Conservation (phyloP, 2,888 invertebrate species). For the Flexamia atlantica region DNA sequence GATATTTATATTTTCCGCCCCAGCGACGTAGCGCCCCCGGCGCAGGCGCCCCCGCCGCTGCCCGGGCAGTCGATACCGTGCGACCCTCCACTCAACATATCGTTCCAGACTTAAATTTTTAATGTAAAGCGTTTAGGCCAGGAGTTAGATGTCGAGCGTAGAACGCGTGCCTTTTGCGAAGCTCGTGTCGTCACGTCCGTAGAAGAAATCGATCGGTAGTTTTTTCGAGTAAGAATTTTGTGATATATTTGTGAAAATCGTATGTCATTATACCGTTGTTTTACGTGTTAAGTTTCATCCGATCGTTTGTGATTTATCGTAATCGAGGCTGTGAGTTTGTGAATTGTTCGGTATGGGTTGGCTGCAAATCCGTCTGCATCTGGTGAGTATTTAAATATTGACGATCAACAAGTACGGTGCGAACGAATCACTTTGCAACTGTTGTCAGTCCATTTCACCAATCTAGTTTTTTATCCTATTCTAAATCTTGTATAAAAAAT, state of each 20-base stretch:
- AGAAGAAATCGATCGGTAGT: not conserved
- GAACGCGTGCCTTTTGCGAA: constrained; percentile 13
- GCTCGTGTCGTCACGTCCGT: not conserved
- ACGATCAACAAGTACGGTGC: no score
- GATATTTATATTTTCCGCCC: no score
- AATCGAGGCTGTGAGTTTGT: constrained; percentile 44
- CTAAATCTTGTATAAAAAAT: no score
- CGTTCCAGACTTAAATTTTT: constrained; percentile 54
- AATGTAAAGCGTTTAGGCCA: constrained; percentile 9
- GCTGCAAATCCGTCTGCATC: constrained; percentile 78
- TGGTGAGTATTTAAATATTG: constrained; percentile 75
- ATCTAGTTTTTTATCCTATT: no score
- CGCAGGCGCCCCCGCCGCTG: constrained; percentile 57
- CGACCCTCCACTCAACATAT: constrained; percentile 43
- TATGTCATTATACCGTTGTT: not conserved
- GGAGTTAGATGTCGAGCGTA: not conserved
- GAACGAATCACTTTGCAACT: no score
- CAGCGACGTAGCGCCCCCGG: constrained; percentile 6
- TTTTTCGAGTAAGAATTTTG: constrained; percentile 11
- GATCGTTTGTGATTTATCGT: constrained; percentile 42
- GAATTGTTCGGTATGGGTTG: constrained; percentile 76
- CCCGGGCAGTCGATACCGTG: constrained; percentile 58
- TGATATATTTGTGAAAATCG: not conserved
- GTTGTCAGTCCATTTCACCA: no score
- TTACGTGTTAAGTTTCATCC: not conserved